These are phyloP conservation scores for Phasia obesa DNA, from an alignment of 2,888 invertebrate species.

Conservation along the genomic window DNA sequence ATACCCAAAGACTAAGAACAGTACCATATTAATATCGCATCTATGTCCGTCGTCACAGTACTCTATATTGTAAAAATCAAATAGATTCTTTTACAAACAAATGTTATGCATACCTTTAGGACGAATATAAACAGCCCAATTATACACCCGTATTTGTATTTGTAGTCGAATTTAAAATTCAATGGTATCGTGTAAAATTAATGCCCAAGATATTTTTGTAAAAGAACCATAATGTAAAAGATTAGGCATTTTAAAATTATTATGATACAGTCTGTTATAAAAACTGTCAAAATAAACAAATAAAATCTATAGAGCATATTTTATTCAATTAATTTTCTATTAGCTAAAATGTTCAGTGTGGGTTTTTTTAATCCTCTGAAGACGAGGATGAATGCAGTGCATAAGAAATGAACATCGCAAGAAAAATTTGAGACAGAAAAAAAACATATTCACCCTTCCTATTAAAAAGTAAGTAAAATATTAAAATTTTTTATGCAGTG, in stretches of 20 bases:
- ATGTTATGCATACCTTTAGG: no score
- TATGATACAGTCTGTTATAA: neutral
- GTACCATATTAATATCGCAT: no score
- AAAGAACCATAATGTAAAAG: neutral
- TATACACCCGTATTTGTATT: no score
- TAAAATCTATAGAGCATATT: neutral
- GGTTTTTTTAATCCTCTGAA: constrained; percentile 22
- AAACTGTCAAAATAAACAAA: neutral
- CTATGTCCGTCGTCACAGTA: no score
- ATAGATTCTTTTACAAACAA: no score
- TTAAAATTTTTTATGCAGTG: neutral
- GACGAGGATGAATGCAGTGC: constrained; percentile 9
- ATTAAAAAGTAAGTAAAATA: neutral
- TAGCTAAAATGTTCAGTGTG: constrained; percentile 25
- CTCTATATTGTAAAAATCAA: no score
- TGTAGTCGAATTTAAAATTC: no score
- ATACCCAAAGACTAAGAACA: no score
- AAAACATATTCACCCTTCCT: neutral
- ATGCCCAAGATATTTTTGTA: no score
- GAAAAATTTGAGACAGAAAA: neutral
- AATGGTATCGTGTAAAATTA: no score
- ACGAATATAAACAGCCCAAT: no score
- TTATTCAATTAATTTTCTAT: neutral
- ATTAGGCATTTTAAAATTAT: neutral
- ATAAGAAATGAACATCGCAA: neutral